Evolutionary conservation across 2,888 invertebrate species (phyloP).

Genomic region (Trimorus sp.): DNA sequence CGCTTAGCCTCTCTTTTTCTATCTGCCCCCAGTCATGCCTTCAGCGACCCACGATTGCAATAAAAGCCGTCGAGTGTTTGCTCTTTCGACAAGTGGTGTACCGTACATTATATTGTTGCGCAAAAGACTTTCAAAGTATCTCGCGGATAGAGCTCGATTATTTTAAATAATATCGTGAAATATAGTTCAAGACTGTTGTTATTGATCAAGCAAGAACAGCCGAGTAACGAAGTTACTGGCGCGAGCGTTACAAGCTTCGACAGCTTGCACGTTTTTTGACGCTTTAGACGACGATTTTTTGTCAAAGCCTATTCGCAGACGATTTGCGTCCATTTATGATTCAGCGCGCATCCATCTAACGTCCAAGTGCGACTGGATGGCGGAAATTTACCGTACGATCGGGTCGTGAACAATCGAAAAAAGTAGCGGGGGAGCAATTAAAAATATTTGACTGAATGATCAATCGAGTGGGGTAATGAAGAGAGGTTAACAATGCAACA

Average conservation of each 20-base stretch:
- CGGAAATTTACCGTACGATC: not conserved
- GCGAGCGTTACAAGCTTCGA: not conserved
- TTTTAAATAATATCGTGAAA: conserved; percentile 31
- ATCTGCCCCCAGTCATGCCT: conserved; percentile 38
- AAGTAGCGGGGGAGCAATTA: not conserved
- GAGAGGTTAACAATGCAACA: too few relatives aligned
- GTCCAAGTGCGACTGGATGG: not conserved
- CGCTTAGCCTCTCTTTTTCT: too few relatives aligned
- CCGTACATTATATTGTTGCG: conserved; percentile 52
- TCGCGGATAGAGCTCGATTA: conserved; percentile 21
- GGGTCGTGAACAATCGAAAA: not conserved
- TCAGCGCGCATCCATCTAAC: not conserved
- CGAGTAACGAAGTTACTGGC: too few relatives aligned
- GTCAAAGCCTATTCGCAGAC: not conserved
- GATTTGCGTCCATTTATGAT: conserved; percentile 10
- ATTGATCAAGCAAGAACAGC: too few relatives aligned
- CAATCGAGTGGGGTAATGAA: too few relatives aligned
- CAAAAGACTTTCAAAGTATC: conserved; percentile 35
- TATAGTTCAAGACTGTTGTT: not conserved
- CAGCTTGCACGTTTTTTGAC: conserved; percentile 1
- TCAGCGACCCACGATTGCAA: conserved; percentile 49
- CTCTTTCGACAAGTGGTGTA: conserved; percentile 54
- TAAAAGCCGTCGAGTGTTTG: conserved; percentile 61
- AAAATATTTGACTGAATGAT: too few relatives aligned
- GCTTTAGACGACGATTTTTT: conserved; percentile 1